Conservation (phyloP, 2,113 vertebrate species). For the Larimichthys crocea region DNA sequence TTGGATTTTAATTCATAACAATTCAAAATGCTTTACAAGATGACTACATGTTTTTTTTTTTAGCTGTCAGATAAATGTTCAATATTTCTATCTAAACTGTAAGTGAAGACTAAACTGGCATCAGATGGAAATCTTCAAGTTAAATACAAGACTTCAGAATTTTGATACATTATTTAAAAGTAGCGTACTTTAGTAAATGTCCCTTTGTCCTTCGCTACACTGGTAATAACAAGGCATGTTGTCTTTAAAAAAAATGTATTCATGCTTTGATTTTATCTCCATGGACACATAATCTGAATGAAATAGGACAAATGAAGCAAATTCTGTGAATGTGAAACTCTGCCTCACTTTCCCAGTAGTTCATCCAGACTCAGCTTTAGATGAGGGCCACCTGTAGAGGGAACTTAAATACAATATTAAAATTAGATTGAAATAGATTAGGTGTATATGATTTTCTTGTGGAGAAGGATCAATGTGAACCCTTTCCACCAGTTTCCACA, state of each 20-base stretch:
- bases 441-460: not conserved
- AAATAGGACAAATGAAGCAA: not conserved
- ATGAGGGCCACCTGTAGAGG: not conserved
- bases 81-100: not conserved
- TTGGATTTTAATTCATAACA: not conserved
- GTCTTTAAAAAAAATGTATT: not conserved
- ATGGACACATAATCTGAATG: not conserved
- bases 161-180: not conserved
- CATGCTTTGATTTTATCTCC: not conserved
- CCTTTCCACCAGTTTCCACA: not conserved
- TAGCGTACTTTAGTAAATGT: not conserved
- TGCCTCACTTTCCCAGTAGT: not conserved
- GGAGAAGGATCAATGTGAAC: not conserved
- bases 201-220: not conserved
- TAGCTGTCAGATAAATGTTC: not conserved
- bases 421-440: not conserved
- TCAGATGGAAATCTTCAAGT: not conserved
- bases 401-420: not conserved
- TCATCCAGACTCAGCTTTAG: not conserved
- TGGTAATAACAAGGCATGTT: not conserved
- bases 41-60: not conserved
- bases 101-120: not conserved
- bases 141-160: not conserved
- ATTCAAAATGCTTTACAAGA: not conserved
- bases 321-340: not conserved